Base-by-base conservation (phyloP, 2,113 vertebrate species). In the Cyanoliseus patagonus region DNA sequence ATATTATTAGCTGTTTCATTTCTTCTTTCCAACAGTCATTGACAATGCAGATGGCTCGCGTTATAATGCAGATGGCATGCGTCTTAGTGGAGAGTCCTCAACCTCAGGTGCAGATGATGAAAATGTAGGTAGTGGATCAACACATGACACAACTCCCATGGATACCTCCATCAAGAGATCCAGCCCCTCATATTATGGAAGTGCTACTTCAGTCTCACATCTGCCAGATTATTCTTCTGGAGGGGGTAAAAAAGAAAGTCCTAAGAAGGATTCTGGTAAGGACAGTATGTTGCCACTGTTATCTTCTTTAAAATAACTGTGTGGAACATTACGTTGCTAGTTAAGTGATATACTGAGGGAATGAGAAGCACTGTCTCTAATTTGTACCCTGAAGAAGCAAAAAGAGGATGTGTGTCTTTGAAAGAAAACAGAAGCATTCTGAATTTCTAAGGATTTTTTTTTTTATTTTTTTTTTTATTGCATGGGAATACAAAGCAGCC, bases 21-120 rank as follows among this genome's bases (percentile, higher is more conserved):
- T 73, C 41, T 44, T 76, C 11, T 97, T 61, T 91, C 74, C n/a
- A 47, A 39, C 85, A 98, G 98, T 95, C n/a, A 98, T 98, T 52
- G 97, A 97, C 52, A 98, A 98, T 20, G 95, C 96, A 0, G 98
- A 98, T 7, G 98, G 98, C 35, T 98, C 98, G n/a, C 96, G 63
- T 3, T 98, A 93, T 13, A 86, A 44, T 18, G 37, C 90, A 24
- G 96, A 77, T 17, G 96, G 97, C 13, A 97, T 90, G 0, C 97
- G 85, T 10, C 97, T 96, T 10, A 41, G 70, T 0, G 94, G 95
- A 10, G 95, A 95, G 27, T 89, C 93, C 93, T 97, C 18, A 18
- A 97, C 92, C 41, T 97, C 88, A 13, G 66, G 90, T 28, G 16
- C 6, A 2, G 94, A 80, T 4, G 98, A 98, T 1, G 96, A 98